Base-by-base conservation (phyloP, 2,113 vertebrate genomes). In the Piprites chloris region DNA sequence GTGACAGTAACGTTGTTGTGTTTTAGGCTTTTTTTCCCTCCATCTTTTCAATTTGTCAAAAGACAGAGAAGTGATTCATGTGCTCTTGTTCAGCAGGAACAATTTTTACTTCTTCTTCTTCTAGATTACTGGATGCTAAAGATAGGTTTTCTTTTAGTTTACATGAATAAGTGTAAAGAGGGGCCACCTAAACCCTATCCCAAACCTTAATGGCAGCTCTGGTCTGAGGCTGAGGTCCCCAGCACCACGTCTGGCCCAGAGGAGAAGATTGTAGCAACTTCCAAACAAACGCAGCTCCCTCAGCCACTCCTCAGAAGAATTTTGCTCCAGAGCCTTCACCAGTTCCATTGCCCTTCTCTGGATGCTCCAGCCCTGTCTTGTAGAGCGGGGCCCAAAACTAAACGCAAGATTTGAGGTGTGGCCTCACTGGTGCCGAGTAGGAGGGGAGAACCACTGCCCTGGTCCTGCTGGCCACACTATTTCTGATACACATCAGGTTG, bases 361-460 rank as follows among this genome's bases (percentile, higher is more conserved):
- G 21, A 41, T 42, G 21, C 14, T 76, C 21, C 47, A 62, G 24
- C 5, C 21, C 55, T 53, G 16, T 47, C 11, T 42, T 62, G 15
- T 8, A 24, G 30, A 13, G n/a, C 9, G 10, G 21, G 9, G 17
- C 41, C n/a, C 26, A 55, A 69, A 83, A 76, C 14, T 32, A 17
- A 55, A 8, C 8, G 32, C 6, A 76, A 14, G 47, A 41, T 62
- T 69, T 27, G 26, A 32, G 22, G 12, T 55, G 41, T 47, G 9
- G 11, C 20, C 16, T 35, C 30, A 12, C 5, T 26, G 30, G 1
- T 62, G 21, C 17, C 0, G 0, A 35, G 13, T 12, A 47, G 2
- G 22, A 17, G 9, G 30, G 1, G 16, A 6, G 9, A 83, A 4
- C 27, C n/a, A 0, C n/a, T 47, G 41, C 11, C 30, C 39, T 61